A percentile compares a stretch with the other conserved stretches of the same genome.
These are phyloP conservation scores for Torymus tubicola DNA, from an alignment of 2,888 invertebrate genomes.

Conservation along the genomic window DNA sequence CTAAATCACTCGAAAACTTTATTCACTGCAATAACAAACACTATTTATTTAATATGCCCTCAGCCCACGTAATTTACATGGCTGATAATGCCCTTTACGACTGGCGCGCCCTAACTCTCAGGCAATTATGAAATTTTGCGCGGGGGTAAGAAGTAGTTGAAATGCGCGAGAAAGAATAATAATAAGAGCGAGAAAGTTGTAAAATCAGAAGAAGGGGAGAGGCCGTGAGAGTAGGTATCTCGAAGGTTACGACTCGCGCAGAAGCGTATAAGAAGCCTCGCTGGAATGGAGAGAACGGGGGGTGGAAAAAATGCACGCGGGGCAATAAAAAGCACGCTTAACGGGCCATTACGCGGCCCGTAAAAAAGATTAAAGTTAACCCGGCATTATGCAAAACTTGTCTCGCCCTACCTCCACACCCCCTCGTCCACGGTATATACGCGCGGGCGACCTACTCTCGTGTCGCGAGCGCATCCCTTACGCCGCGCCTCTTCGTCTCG, in stretches of 20 bases:
- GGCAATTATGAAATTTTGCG: constrained; percentile 39
- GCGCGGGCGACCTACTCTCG: neutral
- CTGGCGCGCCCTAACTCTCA: neutral
- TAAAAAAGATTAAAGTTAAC: constrained; percentile 73
- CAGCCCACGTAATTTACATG: constrained; percentile 1
- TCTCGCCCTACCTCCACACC: constrained; percentile 58
- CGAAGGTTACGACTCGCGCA: too few species aligned
- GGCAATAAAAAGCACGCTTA: constrained; percentile 64
- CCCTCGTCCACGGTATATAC: neutral
- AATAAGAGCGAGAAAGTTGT: constrained; percentile 15
- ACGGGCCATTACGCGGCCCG: constrained; percentile 69
- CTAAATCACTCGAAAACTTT: too few species aligned
- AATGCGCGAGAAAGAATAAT: neutral
- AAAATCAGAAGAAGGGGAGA: constrained; percentile 29
- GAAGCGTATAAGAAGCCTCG: neutral
- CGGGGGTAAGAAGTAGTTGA: neutral
- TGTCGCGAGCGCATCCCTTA: neutral
- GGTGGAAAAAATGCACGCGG: neutral
- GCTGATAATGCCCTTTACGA: constrained; percentile 18
- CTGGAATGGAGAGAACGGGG: constrained; percentile 14
- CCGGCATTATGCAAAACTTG: constrained; percentile 71
- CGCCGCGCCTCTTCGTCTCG: neutral
- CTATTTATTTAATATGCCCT: neutral
- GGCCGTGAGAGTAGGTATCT: neutral
- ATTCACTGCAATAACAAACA: too few species aligned